These are phyloP conservation scores for Hoplodrina ambigua DNA, from an alignment of 2,888 invertebrate species.

Conservation along the genomic window DNA sequence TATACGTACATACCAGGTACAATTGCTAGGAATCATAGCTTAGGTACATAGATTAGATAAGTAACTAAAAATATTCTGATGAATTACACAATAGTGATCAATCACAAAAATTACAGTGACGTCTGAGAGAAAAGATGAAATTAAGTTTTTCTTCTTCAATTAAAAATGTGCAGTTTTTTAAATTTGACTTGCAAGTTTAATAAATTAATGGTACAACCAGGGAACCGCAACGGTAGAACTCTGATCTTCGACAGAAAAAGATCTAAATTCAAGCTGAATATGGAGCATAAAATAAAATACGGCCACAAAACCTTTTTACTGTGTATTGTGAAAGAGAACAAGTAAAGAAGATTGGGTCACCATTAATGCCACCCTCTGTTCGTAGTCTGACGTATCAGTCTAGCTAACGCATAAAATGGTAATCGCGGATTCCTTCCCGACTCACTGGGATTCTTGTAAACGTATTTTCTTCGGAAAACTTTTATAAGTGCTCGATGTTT, in stretches of 20 bases:
- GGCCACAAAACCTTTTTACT: conserved; percentile 52
- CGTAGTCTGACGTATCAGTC: conserved; percentile 72
- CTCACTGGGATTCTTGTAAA: conserved; percentile 55
- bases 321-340: conserved; percentile 51
- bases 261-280: conserved; percentile 12
- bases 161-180: neutral
- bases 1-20: too few species aligned
- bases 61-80: too few species aligned
- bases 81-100: too few species aligned
- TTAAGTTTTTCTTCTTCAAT: neutral
- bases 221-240: conserved; percentile 1
- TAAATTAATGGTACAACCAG: neutral
- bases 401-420: conserved; percentile 75
- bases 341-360: conserved; percentile 69
- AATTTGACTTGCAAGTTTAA: neutral
- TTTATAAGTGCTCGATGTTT: conserved; percentile 56
- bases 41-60: too few species aligned
- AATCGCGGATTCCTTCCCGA: conserved; percentile 65
- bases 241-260: neutral
- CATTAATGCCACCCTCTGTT: conserved; percentile 72
- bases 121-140: neutral
- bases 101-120: neutral
- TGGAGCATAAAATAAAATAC: conserved; percentile 34
- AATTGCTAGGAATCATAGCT: neutral
- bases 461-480: conserved; percentile 56